Evolutionary conservation across 2,113 vertebrate genomes (phyloP), one percentile per base, ranked within the genome.

Genomic region (Chionomys nivalis): DNA sequence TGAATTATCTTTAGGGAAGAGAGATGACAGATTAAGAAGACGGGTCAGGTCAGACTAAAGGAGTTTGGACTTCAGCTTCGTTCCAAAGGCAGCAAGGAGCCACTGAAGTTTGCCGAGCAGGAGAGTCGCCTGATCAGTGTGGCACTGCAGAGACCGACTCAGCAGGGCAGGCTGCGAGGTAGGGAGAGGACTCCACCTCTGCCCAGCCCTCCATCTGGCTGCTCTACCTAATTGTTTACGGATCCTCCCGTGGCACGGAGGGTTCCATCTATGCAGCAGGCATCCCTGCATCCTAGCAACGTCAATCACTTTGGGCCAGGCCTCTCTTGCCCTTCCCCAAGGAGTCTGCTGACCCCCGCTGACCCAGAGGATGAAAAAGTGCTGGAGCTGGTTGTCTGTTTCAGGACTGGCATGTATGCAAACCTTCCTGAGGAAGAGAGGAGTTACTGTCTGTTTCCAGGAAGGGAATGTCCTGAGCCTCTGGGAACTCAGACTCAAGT

Each of bases 111-210:
- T 76, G 39, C 26, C 31, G 68, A 72, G 44, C 0, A 33, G 21
- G 55, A 47, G 24, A 24, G 68, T 21, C 4, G 12, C 31, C 1
- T 68, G 47, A 7, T n/a, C 47, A 4, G 5, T 21, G 55, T 36
- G 68, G 31, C 7, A 5, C 79, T 91, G 66, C 33, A 33, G 83
- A 66, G 61, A 65, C 11, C 0, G 19, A 21, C 31, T 0, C 0
- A 16, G 65, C 1, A 0, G 0, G 0, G 7, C 42, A 23, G 47
- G 33, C 11, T 11, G n/a, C 58, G 26, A 8, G 1, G n/a, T 52
- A 14, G 36, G 39, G 12, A 14, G 0, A 14, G 21, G 68, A 13
- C 33, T 12, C 28, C 21, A 33, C 82, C 61, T 78, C 65, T 36
- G 0, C 58, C 72, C 33, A 82, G 83, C 24, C 42, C 16, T 31